Evolutionary conservation across 2,113 vertebrate species (phyloP).

Genomic region (Pungitius pungitius): DNA sequence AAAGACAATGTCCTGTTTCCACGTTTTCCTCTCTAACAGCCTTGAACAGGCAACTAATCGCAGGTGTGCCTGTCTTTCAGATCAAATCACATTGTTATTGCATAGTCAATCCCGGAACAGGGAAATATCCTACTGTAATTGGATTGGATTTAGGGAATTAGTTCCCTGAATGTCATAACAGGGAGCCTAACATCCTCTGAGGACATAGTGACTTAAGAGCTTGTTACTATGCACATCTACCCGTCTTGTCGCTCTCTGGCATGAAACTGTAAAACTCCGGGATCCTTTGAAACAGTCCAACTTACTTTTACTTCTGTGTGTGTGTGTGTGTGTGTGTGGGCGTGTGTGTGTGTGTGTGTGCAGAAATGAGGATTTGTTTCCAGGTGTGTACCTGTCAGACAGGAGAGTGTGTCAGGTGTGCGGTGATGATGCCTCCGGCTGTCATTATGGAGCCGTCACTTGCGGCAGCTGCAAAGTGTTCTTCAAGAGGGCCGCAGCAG

Average conservation of each 20-base stretch:
- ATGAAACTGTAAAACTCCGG: not conserved
- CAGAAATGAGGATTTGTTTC: conserved; percentile 71
- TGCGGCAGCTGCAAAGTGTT: conserved; percentile 98
- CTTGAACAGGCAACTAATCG: not conserved
- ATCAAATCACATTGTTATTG: not conserved
- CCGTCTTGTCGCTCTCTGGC: not conserved
- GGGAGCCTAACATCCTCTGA: not conserved
- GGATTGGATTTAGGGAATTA: conserved; percentile 18
- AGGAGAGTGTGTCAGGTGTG: conserved; percentile 94
- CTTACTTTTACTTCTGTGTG: not conserved
- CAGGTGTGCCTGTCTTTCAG: not conserved
- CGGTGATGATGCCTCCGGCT: conserved; percentile 88
- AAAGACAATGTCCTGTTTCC: conserved; percentile 10
- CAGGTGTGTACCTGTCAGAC: conserved; percentile 88
- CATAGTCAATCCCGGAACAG: not conserved
- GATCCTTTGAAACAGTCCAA: not conserved
- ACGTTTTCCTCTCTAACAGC: not conserved
- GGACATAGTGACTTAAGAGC: conserved; percentile 2
- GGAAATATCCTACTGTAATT: conserved; percentile 1
- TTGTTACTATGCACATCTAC: not conserved
- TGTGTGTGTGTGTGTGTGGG: not conserved
- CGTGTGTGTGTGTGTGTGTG: conserved; percentile 8
- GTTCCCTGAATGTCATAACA: not conserved
- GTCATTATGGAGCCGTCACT: conserved; percentile 91
- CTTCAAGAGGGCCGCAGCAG: conserved; percentile 81